These are phyloP conservation scores for Anabacerthia variegaticeps DNA, from an alignment of 2,797 vertebrate genomes.

Conservation along the genomic window DNA sequence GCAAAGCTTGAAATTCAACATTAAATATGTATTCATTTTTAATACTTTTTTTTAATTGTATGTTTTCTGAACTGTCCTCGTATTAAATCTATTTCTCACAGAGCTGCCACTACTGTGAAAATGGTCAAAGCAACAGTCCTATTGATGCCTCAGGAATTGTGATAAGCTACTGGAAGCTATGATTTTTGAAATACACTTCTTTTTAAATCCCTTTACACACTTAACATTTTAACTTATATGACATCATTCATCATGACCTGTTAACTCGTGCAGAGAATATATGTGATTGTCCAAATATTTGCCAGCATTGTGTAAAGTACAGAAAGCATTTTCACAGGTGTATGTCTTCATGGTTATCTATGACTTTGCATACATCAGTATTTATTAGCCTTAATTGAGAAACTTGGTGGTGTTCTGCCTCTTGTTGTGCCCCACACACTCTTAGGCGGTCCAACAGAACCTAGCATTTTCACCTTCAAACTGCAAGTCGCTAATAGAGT, in stretches of 20 bases:
- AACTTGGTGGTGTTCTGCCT: neutral
- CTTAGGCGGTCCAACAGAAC: neutral
- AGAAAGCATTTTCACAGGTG: neutral
- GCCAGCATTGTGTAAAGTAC: neutral
- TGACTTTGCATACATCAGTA: neutral
- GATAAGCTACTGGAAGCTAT: neutral
- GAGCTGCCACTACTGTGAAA: neutral
- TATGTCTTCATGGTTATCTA: neutral
- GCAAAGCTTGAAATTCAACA: slow-evolving; percentile 8
- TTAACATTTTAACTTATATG: neutral
- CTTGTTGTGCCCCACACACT: neutral
- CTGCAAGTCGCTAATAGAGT: neutral
- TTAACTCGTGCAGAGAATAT: neutral
- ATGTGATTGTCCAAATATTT: neutral
- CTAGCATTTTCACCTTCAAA: neutral
- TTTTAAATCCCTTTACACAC: neutral
- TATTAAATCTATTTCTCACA: neutral
- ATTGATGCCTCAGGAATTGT: neutral
- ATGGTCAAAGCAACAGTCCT: neutral
- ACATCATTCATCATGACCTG: neutral
- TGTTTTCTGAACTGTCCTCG: neutral
- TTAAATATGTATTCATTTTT: slow-evolving; percentile 25
- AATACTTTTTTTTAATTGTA: neutral
- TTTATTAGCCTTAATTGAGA: neutral
- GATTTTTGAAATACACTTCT: neutral